These are phyloP conservation scores for Pteronura brasiliensis DNA, from an alignment of 2,113 vertebrate species.

Conservation along the genomic window DNA sequence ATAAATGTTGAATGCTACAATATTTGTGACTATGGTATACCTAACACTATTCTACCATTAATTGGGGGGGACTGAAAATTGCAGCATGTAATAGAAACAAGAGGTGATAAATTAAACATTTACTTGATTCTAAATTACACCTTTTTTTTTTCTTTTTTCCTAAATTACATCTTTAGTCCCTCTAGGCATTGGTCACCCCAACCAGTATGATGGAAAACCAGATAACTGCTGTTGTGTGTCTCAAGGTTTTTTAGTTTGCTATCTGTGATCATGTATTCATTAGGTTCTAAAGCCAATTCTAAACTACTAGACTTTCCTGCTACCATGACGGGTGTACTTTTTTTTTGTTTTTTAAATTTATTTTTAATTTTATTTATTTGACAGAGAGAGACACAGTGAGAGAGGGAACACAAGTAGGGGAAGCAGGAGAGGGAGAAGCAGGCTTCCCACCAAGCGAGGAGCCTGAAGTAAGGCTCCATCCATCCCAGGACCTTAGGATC, in stretches of 20 bases:
- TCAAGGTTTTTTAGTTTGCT: neutral
- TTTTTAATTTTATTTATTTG: too few species aligned
- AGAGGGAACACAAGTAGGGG: too few species aligned
- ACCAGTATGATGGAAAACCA: neutral
- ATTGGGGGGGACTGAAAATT: neutral
- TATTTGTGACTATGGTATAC: neutral
- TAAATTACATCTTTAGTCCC: neutral
- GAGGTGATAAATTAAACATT: neutral
- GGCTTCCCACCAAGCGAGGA: too few species aligned
- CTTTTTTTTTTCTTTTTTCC: neutral
- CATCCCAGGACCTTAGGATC: too few species aligned
- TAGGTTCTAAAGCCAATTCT: neutral
- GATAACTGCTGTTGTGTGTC: neutral
- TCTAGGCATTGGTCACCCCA: neutral
- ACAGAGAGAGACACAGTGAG: too few species aligned
- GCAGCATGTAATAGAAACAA: neutral
- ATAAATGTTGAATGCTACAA: neutral
- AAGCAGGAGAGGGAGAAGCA: too few species aligned
- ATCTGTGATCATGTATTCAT: neutral
- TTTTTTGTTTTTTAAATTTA: too few species aligned
- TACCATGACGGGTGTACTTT: neutral
- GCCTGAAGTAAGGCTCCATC: too few species aligned
- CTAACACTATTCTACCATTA: neutral
- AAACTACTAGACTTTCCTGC: neutral
- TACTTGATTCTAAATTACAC: neutral